These are phyloP conservation scores for Boloria euphrosyne DNA, from an alignment of 2,888 invertebrate species.

Conservation along the genomic window DNA sequence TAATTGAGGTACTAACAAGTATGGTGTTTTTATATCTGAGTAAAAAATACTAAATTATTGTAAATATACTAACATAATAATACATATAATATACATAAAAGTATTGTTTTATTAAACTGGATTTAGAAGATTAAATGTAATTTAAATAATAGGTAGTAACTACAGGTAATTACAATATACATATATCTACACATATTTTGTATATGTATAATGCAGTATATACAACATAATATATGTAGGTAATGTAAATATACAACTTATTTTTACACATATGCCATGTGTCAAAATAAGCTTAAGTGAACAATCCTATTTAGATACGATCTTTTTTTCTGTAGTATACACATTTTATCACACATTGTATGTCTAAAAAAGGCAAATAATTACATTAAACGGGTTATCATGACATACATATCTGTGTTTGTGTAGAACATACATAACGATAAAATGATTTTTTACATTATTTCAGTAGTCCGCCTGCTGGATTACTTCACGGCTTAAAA, in stretches of 20 bases:
- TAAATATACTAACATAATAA: no score
- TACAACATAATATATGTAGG: no score
- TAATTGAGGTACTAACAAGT: conserved; percentile 17
- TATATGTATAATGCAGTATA: no score
- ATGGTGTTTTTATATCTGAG: conserved; percentile 16
- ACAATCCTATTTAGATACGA: not conserved
- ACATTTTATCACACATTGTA: conserved; percentile 30
- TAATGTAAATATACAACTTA: no score
- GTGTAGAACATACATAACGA: conserved; percentile 17
- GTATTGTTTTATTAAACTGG: no score
- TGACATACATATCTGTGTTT: conserved; percentile 37
- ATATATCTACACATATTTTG: no score
- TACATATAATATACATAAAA: no score
- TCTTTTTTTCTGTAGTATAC: conserved; percentile 2
- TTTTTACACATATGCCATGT: no score
- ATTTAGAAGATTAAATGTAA: no score
- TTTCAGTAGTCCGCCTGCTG: conserved; percentile 27
- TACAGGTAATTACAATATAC: not conserved
- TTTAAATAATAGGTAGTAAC: no score
- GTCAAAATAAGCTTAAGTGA: not conserved
- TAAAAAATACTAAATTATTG: conserved; percentile 26
- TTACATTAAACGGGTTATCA: conserved; percentile 35
- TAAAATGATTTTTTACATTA: conserved; percentile 31
- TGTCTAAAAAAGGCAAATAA: conserved; percentile 38
- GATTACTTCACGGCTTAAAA: conserved; percentile 17